These are phyloP conservation scores for Macropus fuliginosus DNA, from an alignment of 2,797 vertebrate genomes.

Conservation along the genomic window DNA sequence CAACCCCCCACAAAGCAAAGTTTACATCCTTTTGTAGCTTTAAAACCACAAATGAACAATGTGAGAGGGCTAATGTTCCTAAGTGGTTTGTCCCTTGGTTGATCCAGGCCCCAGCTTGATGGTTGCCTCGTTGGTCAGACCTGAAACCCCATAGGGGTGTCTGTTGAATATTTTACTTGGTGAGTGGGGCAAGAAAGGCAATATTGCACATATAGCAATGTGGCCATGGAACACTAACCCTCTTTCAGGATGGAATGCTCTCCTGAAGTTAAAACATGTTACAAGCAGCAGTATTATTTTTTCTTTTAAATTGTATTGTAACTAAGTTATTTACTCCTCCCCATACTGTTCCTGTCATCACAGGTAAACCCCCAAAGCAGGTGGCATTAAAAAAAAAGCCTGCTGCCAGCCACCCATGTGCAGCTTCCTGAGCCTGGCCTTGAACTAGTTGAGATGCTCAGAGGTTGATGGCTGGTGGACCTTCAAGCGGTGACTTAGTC, in stretches of 20 bases:
- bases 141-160: neutral
- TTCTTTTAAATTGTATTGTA: conserved; percentile 61
- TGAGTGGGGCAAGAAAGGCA: neutral
- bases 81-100: neutral
- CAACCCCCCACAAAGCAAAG: conserved; percentile 8
- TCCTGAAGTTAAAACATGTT: conserved; percentile 27
- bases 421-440: neutral
- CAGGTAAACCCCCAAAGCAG: neutral
- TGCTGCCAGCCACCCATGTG: neutral
- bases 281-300: conserved; percentile 67
- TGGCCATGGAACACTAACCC: conserved; percentile 41
- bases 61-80: neutral
- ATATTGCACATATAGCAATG: neutral
- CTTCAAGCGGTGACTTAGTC: neutral
- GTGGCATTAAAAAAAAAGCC: neutral
- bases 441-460: neutral
- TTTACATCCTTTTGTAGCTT: conserved; percentile 84
- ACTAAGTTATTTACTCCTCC: conserved; percentile 50
- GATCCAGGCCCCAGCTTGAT: neutral
- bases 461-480: neutral
- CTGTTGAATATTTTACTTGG: neutral
- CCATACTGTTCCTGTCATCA: neutral
- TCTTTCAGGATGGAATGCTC: neutral
- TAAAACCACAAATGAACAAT: conserved; percentile 79
- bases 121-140: neutral